phyloP scores from a whole-genome alignment of 2,797 vertebrate genomes.

The Thamnophis elegans region DNA sequence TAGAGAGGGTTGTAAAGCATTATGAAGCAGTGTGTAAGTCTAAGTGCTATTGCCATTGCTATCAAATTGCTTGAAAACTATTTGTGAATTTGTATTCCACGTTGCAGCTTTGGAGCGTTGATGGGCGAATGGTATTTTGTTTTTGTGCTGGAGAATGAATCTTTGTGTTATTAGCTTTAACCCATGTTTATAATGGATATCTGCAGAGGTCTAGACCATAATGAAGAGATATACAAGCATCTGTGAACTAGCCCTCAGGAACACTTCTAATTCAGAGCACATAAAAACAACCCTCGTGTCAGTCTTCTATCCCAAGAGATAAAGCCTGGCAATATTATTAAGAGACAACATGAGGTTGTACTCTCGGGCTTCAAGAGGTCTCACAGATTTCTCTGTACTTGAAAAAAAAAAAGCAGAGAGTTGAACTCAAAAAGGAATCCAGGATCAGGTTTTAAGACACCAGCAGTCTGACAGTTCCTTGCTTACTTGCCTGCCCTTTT shows the following conservation, averaged over 20 bases:
- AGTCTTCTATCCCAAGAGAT: background rate
- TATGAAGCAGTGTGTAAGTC: no score
- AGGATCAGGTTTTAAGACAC: slow-evolving; percentile 14
- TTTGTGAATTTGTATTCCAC: background rate
- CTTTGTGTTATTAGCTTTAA: background rate
- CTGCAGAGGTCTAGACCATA: background rate
- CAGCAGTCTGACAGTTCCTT: background rate
- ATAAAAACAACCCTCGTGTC: background rate
- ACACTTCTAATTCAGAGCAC: slow-evolving; percentile 23
- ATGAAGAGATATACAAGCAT: background rate
- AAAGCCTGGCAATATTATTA: background rate
- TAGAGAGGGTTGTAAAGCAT: no score
- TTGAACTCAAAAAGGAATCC: background rate
- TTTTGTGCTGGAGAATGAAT: background rate
- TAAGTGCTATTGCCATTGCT: no score
- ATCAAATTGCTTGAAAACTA: background rate
- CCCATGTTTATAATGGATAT: background rate
- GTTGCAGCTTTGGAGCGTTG: background rate
- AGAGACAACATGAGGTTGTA: background rate
- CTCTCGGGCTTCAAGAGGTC: background rate
- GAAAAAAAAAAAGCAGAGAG: background rate
- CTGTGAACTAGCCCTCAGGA: background rate
- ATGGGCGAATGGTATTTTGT: background rate
- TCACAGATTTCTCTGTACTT: background rate
- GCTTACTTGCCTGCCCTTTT: slow-evolving; percentile 8